Evolutionary conservation across 2,888 invertebrate species (phyloP).

Genomic region (Nowickia ferox): DNA sequence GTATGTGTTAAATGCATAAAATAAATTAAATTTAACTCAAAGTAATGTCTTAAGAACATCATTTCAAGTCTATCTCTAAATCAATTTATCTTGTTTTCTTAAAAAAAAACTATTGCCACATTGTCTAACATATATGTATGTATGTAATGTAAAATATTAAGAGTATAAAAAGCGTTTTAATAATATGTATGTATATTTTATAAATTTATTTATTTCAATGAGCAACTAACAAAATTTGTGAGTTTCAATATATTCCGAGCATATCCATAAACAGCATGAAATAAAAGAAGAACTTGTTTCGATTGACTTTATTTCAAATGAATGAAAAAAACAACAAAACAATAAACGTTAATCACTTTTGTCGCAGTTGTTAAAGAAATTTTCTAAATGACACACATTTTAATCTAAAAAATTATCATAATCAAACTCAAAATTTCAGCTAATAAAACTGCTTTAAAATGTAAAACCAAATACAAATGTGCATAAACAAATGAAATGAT

Average conservation of each 20-base stretch:
- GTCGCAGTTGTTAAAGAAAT: conserved; percentile 11
- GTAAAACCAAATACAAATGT: background rate
- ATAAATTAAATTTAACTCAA: no score
- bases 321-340: background rate
- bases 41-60: no score
- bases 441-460: background rate
- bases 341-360: conserved; percentile 8
- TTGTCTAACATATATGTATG: background rate
- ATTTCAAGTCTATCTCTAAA: no score
- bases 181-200: background rate
- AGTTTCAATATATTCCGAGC: background rate
- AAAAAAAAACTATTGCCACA: no score
- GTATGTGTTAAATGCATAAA: no score
- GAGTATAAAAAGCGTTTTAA: background rate
- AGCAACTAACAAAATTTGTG: background rate
- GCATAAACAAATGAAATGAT: conserved; percentile 2
- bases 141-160: no score
- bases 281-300: background rate
- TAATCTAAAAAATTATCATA: conserved; percentile 51
- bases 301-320: background rate
- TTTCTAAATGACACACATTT: conserved; percentile 45
- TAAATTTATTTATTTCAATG: background rate
- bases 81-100: no score
- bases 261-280: background rate
- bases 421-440: conserved; percentile 31